Conservation (phyloP, 2,113 vertebrate genomes). For the Ptyas mucosa region DNA sequence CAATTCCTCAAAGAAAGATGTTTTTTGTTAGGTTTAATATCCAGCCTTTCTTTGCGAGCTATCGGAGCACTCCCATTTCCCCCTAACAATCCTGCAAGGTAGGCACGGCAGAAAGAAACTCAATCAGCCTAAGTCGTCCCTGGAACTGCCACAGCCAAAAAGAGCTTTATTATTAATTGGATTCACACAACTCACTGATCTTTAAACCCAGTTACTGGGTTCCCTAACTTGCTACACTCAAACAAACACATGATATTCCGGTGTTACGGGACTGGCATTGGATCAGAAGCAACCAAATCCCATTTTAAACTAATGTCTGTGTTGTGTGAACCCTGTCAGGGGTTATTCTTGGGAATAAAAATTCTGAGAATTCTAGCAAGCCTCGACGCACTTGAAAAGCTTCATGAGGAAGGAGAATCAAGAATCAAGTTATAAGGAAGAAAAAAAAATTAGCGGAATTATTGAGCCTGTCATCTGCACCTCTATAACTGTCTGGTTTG, state of each 20-base stretch:
- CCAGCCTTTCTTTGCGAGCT: background rate
- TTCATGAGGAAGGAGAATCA: background rate
- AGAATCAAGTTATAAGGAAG: background rate
- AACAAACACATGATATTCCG: background rate
- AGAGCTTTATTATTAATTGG: background rate
- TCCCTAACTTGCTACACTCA: background rate
- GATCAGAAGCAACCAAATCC: background rate
- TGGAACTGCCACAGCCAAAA: background rate
- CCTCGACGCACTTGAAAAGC: background rate
- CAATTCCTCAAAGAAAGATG: background rate
- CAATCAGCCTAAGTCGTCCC: background rate
- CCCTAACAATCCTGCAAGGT: background rate
- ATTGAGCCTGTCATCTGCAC: too few relatives aligned
- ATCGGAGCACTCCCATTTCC: background rate
- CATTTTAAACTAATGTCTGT: background rate
- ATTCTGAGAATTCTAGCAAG: background rate
- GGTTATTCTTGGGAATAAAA: background rate
- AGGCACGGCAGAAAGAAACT: background rate
- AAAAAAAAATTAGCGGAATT: background rate
- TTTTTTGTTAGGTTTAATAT: background rate
- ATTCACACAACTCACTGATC: background rate
- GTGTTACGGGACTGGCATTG: background rate
- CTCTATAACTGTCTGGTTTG: too few relatives aligned
- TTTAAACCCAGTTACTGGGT: background rate
- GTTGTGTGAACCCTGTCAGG: background rate